These are phyloP conservation scores for Microdon myrmicae DNA, from an alignment of 2,888 invertebrate genomes.

Conservation along the genomic window DNA sequence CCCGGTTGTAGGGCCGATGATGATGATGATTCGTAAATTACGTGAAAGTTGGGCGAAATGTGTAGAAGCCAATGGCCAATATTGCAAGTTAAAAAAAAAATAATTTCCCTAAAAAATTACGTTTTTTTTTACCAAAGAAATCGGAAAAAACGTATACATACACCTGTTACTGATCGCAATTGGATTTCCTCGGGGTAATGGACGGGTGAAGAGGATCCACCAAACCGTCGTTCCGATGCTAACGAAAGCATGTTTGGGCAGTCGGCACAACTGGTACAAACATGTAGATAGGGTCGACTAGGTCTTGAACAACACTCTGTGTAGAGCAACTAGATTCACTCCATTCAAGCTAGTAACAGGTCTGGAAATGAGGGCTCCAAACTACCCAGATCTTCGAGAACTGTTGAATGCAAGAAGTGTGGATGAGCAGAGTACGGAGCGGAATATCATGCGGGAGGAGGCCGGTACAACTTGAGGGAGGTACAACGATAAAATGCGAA, in stretches of 20 bases:
- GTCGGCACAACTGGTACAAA: constrained; percentile 57
- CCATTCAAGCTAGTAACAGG: constrained; percentile 17
- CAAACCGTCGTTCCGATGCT: constrained; percentile 57
- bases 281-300: constrained; percentile 32
- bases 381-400: constrained; percentile 1
- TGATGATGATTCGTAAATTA: no score
- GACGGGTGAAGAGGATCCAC: constrained; percentile 59
- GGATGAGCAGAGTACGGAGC: neutral
- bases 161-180: constrained; percentile 55
- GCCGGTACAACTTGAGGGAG: no score
- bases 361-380: constrained; percentile 2
- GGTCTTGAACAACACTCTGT: constrained; percentile 47
- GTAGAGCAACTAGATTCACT: constrained; percentile 8
- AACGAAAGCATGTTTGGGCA: constrained; percentile 57
- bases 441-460: neutral
- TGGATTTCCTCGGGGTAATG: no score
- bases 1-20: no score
- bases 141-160: no score
- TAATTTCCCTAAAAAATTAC: no score
- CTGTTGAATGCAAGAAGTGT: neutral
- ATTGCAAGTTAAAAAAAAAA: no score
- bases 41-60: no score
- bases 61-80: no score
- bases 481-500: no score
- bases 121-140: no score